Percentiles rank a stretch among this genome's conserved stretches.
phyloP scores from a whole-genome alignment of 35 echinoderm and acorn worm species.

The Anneissia japonica region DNA sequence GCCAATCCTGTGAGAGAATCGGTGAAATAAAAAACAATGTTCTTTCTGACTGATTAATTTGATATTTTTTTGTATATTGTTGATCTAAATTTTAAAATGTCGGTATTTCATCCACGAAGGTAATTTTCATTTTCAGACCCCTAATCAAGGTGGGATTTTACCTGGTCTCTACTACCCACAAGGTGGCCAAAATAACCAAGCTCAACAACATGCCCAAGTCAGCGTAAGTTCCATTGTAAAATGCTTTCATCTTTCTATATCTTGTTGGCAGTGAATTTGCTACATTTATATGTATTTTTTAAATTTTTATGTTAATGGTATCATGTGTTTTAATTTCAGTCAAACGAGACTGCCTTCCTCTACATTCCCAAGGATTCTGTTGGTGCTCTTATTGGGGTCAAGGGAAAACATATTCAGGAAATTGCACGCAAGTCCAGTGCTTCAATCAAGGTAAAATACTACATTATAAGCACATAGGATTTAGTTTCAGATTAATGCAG shows the following conservation, averaged over 20 bases:
- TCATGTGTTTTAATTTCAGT: slow-evolving; percentile 6
- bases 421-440: slow-evolving; percentile 68
- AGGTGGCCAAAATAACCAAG: neutral
- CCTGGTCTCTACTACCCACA: neutral
- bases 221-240: no score
- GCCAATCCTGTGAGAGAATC: neutral
- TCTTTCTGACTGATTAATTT: neutral
- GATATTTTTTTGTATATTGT: no score
- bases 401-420: slow-evolving; percentile 78
- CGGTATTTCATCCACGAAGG: no score
- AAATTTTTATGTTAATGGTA: no score
- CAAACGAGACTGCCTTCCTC: slow-evolving; percentile 61
- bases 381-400: slow-evolving; percentile 94
- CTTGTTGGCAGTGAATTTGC: no score
- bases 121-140: neutral
- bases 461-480: no score
- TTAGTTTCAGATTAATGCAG: no score
- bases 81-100: no score
- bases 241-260: no score
- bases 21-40: neutral
- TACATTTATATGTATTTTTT: no score
- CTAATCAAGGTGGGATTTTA: neutral
- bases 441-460: slow-evolving; percentile 69
- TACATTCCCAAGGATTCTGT: slow-evolving; percentile 90
- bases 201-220: neutral